phyloP scores from a whole-genome alignment of 1,140 invertebrate genomes.

The Vanessa atalanta region DNA sequence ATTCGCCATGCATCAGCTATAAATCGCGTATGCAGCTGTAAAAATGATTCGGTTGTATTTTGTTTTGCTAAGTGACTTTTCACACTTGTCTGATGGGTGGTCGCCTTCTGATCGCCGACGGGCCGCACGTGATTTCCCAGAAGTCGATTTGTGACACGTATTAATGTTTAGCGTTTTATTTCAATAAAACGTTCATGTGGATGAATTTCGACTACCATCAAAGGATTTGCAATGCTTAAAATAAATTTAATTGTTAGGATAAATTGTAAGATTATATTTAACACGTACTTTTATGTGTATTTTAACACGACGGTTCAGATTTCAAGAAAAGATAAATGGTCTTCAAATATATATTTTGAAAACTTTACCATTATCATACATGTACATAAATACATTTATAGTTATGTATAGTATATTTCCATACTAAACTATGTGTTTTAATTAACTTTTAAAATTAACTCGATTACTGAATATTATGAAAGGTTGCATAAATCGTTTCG shows the following conservation, averaged over 20 bases:
- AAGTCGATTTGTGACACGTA: slow-evolving; percentile 26
- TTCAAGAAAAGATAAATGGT: too few relatives aligned
- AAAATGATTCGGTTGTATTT: slow-evolving; percentile 50
- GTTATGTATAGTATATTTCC: too few relatives aligned
- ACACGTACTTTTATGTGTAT: not conserved
- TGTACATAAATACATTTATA: too few relatives aligned
- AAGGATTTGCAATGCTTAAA: not conserved
- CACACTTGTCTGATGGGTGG: slow-evolving; percentile 36
- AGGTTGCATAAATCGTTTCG: slow-evolving; percentile 10
- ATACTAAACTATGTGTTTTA: too few relatives aligned
- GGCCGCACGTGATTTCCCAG: slow-evolving; percentile 35
- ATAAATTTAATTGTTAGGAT: not conserved
- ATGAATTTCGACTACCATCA: slow-evolving; percentile 10
- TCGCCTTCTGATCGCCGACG: slow-evolving; percentile 29
- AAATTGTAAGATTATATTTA: not conserved
- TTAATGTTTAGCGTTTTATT: slow-evolving; percentile 21
- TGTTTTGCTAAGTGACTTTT: slow-evolving; percentile 41
- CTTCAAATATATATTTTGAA: too few relatives aligned
- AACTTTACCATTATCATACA: too few relatives aligned
- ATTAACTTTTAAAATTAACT: too few relatives aligned
- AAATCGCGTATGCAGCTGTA: slow-evolving; percentile 69
- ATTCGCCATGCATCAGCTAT: slow-evolving; percentile 50
- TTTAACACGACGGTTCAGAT: not conserved
- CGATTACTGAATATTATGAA: not conserved
- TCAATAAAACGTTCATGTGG: slow-evolving; percentile 16